Conservation (phyloP, 2,888 invertebrate genomes). For the Hecatera dysodea region DNA sequence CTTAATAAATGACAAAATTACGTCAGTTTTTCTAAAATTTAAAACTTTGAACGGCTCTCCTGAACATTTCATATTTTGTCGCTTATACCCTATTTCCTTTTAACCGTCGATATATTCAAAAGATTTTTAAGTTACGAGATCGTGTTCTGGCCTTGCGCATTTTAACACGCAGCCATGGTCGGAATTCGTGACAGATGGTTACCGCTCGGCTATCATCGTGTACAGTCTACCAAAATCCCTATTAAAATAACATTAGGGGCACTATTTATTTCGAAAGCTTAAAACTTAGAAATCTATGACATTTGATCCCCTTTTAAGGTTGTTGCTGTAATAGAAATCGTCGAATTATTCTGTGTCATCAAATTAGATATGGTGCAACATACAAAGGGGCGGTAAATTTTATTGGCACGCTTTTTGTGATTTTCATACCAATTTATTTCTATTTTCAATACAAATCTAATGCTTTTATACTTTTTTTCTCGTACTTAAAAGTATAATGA, state of each 20-base stretch:
- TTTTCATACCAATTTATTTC: constrained; percentile 5
- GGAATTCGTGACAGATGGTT: constrained; percentile 62
- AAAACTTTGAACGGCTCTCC: no score
- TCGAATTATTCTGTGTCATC: constrained; percentile 55
- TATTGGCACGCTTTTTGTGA: constrained; percentile 22
- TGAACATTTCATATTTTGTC: no score
- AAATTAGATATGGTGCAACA: constrained; percentile 62
- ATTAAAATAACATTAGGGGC: constrained; percentile 65
- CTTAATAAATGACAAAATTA: no score
- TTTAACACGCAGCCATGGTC: constrained; percentile 24
- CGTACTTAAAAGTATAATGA: background rate
- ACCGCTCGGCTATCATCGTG: constrained; percentile 44
- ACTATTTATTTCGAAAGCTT: constrained; percentile 63
- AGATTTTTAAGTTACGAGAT: constrained; percentile 28
- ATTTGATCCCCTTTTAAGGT: constrained; percentile 66
- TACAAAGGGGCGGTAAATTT: constrained; percentile 29
- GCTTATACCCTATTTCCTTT: no score
- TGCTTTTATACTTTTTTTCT: background rate
- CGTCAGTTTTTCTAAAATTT: no score
- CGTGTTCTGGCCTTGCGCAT: constrained; percentile 46
- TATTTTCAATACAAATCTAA: constrained; percentile 2
- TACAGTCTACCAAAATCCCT: constrained; percentile 51
- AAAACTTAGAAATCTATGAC: constrained; percentile 60
- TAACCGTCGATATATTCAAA: background rate
- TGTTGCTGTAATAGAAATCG: constrained; percentile 67